Evolutionary conservation across 2,888 invertebrate species (phyloP).

Genomic region (Uropetala carovei): DNA sequence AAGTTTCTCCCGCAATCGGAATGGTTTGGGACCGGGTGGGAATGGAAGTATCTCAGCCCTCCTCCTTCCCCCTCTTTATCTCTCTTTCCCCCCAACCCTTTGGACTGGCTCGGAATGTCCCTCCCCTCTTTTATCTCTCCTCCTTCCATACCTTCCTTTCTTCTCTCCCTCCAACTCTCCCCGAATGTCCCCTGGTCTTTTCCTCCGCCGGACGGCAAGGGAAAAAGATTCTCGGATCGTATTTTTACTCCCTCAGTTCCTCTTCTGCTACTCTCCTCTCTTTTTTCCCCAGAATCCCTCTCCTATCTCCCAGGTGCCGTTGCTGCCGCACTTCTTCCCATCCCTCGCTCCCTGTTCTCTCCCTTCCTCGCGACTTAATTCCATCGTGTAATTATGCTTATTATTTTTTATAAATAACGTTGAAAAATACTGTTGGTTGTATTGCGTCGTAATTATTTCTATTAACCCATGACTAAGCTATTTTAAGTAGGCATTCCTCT

Average conservation of each 20-base stretch:
- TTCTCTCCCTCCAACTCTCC: background rate
- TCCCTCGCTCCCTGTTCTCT: background rate
- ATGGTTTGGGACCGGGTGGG: background rate
- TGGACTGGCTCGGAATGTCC: no score
- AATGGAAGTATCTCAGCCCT: background rate
- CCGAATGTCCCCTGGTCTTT: no score
- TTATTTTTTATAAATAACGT: no score
- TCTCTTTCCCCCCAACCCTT: no score
- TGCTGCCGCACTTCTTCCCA: background rate
- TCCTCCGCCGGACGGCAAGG: background rate
- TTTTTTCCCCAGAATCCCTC: background rate
- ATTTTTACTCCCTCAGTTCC: background rate
- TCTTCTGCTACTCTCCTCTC: background rate
- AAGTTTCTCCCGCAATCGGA: background rate
- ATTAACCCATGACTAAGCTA: no score
- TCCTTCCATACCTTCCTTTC: conserved; percentile 18
- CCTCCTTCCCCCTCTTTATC: no score
- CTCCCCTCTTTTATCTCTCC: background rate
- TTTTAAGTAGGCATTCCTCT: no score
- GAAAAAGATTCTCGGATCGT: background rate
- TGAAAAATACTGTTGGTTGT: no score
- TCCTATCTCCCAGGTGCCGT: background rate
- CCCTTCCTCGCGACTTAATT: background rate
- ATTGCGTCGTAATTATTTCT: no score
- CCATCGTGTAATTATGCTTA: no score